phyloP scores from a whole-genome alignment of 2,888 invertebrate species.

The Leptinotarsa tumamoca region DNA sequence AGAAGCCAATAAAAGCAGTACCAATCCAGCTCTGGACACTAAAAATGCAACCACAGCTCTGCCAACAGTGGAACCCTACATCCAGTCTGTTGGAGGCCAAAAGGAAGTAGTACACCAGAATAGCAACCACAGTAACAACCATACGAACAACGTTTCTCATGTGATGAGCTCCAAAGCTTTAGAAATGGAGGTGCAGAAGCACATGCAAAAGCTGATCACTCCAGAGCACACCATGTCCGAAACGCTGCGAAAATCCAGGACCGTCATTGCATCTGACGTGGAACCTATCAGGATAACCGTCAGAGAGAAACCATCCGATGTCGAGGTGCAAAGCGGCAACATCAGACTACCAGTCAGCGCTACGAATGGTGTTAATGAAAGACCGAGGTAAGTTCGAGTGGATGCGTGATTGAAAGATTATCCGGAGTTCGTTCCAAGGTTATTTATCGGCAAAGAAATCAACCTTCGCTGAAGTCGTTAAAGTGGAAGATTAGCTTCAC shows the following conservation, averaged over 20 bases:
- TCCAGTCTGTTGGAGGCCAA: conserved; percentile 9
- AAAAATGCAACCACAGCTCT: conserved; percentile 52
- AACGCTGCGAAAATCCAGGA: conserved; percentile 57
- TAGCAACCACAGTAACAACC: conserved; percentile 36
- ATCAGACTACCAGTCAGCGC: conserved; percentile 59
- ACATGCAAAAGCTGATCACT: conserved; percentile 56
- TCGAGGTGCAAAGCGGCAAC: conserved; percentile 66
- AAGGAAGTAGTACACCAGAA: conserved; percentile 22
- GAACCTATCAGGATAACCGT: conserved; percentile 65
- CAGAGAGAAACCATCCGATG: conserved; percentile 62
- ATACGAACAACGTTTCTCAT: conserved; percentile 52
- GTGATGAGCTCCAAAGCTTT: conserved; percentile 53
- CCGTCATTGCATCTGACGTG: conserved; percentile 63
- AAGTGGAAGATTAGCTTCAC: conserved; percentile 18
- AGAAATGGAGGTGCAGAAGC: conserved; percentile 57
- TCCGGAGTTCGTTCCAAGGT: conserved; percentile 26
- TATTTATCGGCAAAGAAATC: conserved; percentile 12
- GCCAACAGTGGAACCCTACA: conserved; percentile 48
- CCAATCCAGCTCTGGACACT: conserved; percentile 49
- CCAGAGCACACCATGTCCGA: conserved; percentile 52
- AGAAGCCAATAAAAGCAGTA: conserved; percentile 35
- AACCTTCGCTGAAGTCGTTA: conserved; percentile 12
- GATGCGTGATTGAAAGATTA: conserved; percentile 22
- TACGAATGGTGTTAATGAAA: conserved; percentile 59
- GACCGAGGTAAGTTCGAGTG: conserved; percentile 62